phyloP scores from a whole-genome alignment of 2,888 invertebrate genomes.

The Carabus problematicus region DNA sequence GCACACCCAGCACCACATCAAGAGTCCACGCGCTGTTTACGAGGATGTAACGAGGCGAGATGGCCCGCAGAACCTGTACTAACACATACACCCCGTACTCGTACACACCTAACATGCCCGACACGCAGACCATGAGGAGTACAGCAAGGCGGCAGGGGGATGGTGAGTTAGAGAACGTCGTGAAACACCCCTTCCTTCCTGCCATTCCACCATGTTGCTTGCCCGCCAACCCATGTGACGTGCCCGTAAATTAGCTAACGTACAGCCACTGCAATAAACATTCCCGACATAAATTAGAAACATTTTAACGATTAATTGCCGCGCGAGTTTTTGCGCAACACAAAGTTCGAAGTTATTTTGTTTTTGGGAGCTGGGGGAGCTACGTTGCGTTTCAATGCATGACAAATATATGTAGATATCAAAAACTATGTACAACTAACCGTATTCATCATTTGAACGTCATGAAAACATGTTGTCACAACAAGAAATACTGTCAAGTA shows the following conservation, averaged over 20 bases:
- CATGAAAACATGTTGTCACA: too few relatives aligned
- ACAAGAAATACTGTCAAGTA: too few relatives aligned
- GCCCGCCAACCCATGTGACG: slow-evolving; percentile 56
- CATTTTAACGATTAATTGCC: slow-evolving; percentile 53
- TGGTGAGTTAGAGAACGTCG: too few relatives aligned
- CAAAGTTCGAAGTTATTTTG: neutral
- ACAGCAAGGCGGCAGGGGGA: neutral
- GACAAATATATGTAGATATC: slow-evolving; percentile 1
- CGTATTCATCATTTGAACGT: too few relatives aligned
- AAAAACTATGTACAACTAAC: neutral
- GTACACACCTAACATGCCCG: slow-evolving; percentile 15
- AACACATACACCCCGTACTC: neutral
- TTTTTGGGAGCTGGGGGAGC: neutral
- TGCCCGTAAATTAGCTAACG: slow-evolving; percentile 59
- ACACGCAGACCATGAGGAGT: slow-evolving; percentile 1
- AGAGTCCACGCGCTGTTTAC: slow-evolving; percentile 3
- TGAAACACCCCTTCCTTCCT: too few relatives aligned
- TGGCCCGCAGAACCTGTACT: neutral
- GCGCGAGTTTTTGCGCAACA: neutral
- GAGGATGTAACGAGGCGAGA: neutral
- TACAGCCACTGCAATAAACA: slow-evolving; percentile 57
- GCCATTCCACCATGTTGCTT: too few relatives aligned
- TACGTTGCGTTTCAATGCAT: neutral
- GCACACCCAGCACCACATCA: neutral
- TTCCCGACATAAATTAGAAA: slow-evolving; percentile 62